Evolutionary conservation across 2,113 vertebrate genomes (phyloP), one percentile per base, ranked within the genome.

Genomic region (Onychostruthus taczanowskii): DNA sequence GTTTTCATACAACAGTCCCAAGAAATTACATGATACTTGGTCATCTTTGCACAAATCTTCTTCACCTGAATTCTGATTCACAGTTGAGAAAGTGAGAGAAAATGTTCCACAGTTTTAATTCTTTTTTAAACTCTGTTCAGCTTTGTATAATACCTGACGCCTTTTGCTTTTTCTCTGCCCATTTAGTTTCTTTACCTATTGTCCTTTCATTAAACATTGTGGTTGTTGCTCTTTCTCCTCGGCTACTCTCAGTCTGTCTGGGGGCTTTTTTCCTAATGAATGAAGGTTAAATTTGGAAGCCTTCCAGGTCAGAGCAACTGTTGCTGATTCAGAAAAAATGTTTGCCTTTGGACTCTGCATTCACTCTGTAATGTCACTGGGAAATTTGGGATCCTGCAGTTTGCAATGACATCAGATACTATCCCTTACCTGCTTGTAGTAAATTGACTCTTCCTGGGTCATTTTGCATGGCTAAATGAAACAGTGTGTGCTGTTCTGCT

Each of bases 241-340:
- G 50, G 81, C 46, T 82, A 33, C n/a, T 79, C 61, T 86, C 56
- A 52, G n/a, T 87, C 62, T 94, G 0, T 88, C 61, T 92, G 37
- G 43, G 77, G 44, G 20, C 23, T 84, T 70, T 90, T 59, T 59
- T 46, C 41, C 88, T 79, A 33, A 50, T 85, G 84, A 96, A 91
- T 91, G 78, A 92, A 91, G 75, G 61, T 62, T 94, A 80, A 53
- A 92, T 88, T 93, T 96, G 94, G 95, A 96, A 91, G 58, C 43
- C 41, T 75, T 94, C 88, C 74, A 93, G 84, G 77, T 76, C 50
- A 76, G 31, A 83, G 55, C 73, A 96, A 96, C 84, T 90, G 95
- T 82, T 95, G 94, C 95, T 94, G 92, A 96, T 94, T 94, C 59
- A 0, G 72, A 85, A 63, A 87, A 91, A 94, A 82, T 68, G 56